Evolutionary conservation across 1,140 invertebrate species (phyloP).

Genomic region (Meloidogyne chitwoodi): DNA sequence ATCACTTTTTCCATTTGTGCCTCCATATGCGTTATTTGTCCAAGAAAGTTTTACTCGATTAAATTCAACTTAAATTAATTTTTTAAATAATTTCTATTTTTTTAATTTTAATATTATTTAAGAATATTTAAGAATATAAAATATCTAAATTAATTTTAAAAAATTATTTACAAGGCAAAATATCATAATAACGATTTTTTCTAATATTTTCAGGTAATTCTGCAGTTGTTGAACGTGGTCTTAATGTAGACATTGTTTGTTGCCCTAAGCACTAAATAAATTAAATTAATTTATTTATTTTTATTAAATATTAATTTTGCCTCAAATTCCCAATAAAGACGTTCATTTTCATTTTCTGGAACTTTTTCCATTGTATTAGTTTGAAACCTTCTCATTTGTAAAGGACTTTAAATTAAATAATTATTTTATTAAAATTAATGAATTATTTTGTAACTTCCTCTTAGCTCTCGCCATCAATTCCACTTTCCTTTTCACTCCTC

Average conservation of each 20-base stretch:
- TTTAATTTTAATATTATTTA: no score
- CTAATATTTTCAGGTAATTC: constrained; percentile 39
- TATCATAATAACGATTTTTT: constrained; percentile 44
- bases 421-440: no score
- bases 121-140: no score
- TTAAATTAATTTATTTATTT: not conserved
- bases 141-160: no score
- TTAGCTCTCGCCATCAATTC: no score
- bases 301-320: constrained; percentile 11
- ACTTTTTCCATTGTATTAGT: constrained; percentile 31
- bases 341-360: constrained; percentile 37
- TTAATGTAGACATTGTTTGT: constrained; percentile 16
- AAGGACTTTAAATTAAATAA: not conserved
- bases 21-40: constrained; percentile 16
- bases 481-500: no score
- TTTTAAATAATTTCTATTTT: not conserved
- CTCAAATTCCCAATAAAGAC: constrained; percentile 34
- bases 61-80: constrained; percentile 44
- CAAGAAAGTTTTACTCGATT: constrained; percentile 40
- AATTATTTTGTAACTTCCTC: no score
- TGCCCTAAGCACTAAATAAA: not conserved
- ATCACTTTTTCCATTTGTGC: constrained; percentile 21
- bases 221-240: constrained; percentile 20
- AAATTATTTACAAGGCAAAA: constrained; percentile 37
- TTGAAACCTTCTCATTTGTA: not conserved